phyloP scores from a whole-genome alignment of 2,113 vertebrate species.

The Neogale vison region DNA sequence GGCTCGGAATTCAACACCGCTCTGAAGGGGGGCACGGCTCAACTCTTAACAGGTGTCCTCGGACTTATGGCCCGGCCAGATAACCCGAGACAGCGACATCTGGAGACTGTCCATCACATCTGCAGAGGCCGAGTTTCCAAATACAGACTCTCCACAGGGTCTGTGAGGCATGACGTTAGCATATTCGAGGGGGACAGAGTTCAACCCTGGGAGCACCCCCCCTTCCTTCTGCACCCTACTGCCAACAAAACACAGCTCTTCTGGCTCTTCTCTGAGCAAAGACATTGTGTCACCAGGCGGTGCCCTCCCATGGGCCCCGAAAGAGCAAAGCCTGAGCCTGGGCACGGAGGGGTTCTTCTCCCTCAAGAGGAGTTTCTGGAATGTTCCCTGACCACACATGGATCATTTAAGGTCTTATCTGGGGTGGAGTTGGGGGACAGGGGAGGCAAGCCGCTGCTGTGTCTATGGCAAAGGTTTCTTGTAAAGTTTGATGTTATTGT shows the following conservation, averaged over 20 bases:
- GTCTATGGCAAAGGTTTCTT: neutral
- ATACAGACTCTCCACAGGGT: neutral
- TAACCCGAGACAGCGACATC: neutral
- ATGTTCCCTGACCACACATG: fast-evolving
- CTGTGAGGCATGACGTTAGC: fast-evolving
- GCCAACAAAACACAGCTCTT: neutral
- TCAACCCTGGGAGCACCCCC: neutral
- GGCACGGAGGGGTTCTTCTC: neutral
- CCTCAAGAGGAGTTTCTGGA: neutral
- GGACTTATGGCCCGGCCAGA: neutral
- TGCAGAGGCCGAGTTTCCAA: neutral
- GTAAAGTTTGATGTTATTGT: neutral
- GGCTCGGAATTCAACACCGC: too few species aligned
- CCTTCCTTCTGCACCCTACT: neutral
- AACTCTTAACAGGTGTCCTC: neutral
- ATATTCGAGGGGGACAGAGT: neutral
- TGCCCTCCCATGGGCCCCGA: fast-evolving
- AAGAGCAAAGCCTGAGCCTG: neutral
- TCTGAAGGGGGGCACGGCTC: neutral
- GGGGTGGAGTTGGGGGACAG: neutral
- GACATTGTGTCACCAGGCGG: fast-evolving
- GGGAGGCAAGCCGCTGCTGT: fast-evolving
- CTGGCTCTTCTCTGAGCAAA: neutral
- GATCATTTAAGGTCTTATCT: neutral
- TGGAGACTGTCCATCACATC: neutral